Evolutionary conservation across 2,113 vertebrate species (phyloP), one percentile per base, ranked within the genome.

Genomic region (Vicugna pacos): DNA sequence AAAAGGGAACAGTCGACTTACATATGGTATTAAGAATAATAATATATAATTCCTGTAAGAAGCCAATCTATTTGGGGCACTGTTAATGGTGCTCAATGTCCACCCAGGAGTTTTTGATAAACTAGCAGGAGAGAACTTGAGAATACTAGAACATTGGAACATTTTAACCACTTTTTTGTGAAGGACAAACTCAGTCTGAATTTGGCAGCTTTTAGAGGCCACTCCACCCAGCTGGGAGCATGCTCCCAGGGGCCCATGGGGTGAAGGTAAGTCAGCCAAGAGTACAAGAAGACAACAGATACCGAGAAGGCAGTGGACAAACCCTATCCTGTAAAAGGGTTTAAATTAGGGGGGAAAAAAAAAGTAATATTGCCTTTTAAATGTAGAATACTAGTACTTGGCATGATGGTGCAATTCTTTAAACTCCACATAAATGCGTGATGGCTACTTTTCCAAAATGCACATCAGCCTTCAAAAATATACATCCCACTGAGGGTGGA

Each of bases 21-120:
- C 42, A 77, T 26, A 76, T 58, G 52, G n/a, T 67, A 56, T 94
- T 80, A 70, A 90, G 48, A 56, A 82, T 80, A 89, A 93, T 69
- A 56, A 8, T 28, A 50, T 30, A 30, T 24, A 73, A 54, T 81
- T 90, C 28, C 15, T 72, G 12, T 17, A 20, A 92, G 48, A 89
- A 93, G 20, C 0, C 2, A 13, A 28, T 60, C n/a, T 19, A 32
- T 30, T 54, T 48, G 35, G 26, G 72, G 12, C 50, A 54, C 42
- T 26, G 17, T 24, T 48, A 24, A 52, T 83, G 13, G 30, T 62
- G 32, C 54, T 89, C 32, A 48, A 0, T 46, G 38, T 92, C 60
- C 11, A 52, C 46, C 24, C 17, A 82, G 77, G 48, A 70, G 35
- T 65, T 77, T 97, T 79, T 91, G 67, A 60, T 72, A 67, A 52